Base-by-base conservation (phyloP, 2,113 vertebrate genomes). In the Cebidichthys violaceus region DNA sequence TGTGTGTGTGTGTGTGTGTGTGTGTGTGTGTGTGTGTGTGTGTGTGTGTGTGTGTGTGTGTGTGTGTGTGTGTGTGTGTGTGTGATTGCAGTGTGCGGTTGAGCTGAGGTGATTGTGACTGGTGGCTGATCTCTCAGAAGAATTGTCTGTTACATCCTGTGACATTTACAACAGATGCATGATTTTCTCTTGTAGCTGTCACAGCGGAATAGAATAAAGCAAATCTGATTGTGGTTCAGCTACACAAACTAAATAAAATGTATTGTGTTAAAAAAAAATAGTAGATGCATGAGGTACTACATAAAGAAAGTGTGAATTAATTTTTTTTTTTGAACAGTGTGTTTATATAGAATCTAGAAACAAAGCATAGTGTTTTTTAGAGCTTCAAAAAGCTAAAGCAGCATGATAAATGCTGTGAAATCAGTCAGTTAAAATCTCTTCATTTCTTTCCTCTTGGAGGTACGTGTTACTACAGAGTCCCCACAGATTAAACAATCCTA, bases 81-180 rank as follows among this genome's bases (percentile, higher is more conserved):
- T 86, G 82, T 66, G 54, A 80, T 27, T 54, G 45, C 61, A 80
- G 81, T 54, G 47, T 73, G 59, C 59, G 29, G 83, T 29, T 82
- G 67, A 84, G 35, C 4, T 78, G 86, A 90, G 83, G 76, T 88
- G 88, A 88, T 74, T 67, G 60, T 75, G 73, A 86, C 68, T 79
- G 70, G 57, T 60, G 82, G 79, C 70, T 79, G 81, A 83, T 81
- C 55, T 81, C 37, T 75, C 54, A 33, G 65, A 70, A 59, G 41
- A 79, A 54, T 24, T 31, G 50, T 59, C 69, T 47, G 50, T 66
- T 5, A 18, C 29, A 24, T 61, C 13, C 61, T 27, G 60, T 77
- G 64, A 87, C 73, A 1, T 83, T 84, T 75, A 76, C 50, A 79
- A 79, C 61, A 75, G 37, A 24, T 18, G 39, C 3, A 0, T 18